These are phyloP conservation scores for Lysiphlebus fabarum DNA, from an alignment of 1,140 invertebrate species.

Conservation along the genomic window DNA sequence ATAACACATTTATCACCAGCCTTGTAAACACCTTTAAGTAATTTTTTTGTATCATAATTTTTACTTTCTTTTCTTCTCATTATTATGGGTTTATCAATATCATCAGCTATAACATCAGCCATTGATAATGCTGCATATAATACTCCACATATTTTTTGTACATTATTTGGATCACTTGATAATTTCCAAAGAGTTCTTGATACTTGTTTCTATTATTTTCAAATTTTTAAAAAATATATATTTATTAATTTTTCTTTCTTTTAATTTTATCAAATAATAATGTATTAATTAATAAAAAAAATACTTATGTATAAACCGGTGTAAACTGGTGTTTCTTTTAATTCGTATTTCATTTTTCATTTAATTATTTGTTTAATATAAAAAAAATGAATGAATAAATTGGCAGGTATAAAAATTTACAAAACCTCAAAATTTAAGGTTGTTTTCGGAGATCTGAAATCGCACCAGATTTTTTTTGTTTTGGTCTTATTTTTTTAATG, in stretches of 20 bases:
- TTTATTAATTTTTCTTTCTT: slow-evolving; percentile 5
- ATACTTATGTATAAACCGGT: slow-evolving; percentile 82
- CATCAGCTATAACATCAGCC: slow-evolving; percentile 77
- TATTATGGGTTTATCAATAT: slow-evolving; percentile 79
- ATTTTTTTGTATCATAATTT: slow-evolving; percentile 91
- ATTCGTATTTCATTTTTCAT: slow-evolving; percentile 43
- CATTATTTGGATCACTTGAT: slow-evolving; percentile 52
- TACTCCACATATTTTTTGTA: slow-evolving; percentile 86
- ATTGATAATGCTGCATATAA: slow-evolving; percentile 95
- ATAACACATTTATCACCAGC: slow-evolving; percentile 80
- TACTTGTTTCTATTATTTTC: slow-evolving; percentile 60
- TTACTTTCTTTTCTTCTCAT: slow-evolving; percentile 89
- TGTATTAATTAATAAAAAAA: slow-evolving; percentile 1
- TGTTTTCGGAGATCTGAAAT: too few relatives aligned
- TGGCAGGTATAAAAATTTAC: too few relatives aligned
- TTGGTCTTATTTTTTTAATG: too few relatives aligned
- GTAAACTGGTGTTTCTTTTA: slow-evolving; percentile 82
- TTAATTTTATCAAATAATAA: background rate
- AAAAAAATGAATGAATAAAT: too few relatives aligned
- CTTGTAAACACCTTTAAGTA: slow-evolving; percentile 87
- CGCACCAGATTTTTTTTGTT: too few relatives aligned
- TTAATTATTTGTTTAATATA: too few relatives aligned
- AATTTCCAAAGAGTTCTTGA: slow-evolving; percentile 65
- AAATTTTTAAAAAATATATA: slow-evolving; percentile 10
- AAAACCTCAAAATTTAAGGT: too few relatives aligned